Conservation (phyloP, 2,888 invertebrate genomes). For the Agonopterix alstromeriana region DNA sequence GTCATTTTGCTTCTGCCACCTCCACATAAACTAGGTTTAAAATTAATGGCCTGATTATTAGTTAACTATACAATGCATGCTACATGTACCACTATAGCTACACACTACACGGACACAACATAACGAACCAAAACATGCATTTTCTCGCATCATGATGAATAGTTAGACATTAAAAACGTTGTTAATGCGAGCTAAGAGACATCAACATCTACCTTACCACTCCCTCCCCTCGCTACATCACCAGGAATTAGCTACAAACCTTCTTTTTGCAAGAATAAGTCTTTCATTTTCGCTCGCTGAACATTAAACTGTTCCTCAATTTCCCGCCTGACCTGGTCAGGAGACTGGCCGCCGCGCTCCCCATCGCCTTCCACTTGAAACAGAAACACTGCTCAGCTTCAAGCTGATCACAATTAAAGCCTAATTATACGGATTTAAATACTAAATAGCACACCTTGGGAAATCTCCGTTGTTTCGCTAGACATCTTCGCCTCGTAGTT, state of each 20-base stretch:
- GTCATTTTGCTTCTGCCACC: no score
- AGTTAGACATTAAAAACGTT: neutral
- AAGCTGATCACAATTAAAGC: constrained; percentile 32
- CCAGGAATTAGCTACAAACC: constrained; percentile 69
- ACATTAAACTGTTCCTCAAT: constrained; percentile 91
- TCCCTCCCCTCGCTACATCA: constrained; percentile 15
- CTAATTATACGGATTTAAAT: constrained; percentile 15
- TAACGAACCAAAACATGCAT: no score
- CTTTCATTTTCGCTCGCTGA: constrained; percentile 95
- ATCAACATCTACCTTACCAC: neutral
- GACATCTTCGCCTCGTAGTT: constrained; percentile 35
- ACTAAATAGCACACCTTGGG: constrained; percentile 59
- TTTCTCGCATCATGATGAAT: no score
- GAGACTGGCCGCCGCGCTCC: constrained; percentile 32
- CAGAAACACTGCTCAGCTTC: constrained; percentile 63
- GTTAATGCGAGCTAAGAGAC: no score
- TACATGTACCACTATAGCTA: no score
- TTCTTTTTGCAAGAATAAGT: constrained; percentile 95
- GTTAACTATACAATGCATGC: no score
- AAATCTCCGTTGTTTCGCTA: constrained; percentile 38
- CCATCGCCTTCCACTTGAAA: constrained; percentile 59
- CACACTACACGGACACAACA: no score
- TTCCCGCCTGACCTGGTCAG: constrained; percentile 55
- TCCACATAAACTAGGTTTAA: no score
- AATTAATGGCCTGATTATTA: no score